These are phyloP conservation scores for Anthonomus grandis DNA, from an alignment of 1,140 invertebrate species.

Conservation along the genomic window DNA sequence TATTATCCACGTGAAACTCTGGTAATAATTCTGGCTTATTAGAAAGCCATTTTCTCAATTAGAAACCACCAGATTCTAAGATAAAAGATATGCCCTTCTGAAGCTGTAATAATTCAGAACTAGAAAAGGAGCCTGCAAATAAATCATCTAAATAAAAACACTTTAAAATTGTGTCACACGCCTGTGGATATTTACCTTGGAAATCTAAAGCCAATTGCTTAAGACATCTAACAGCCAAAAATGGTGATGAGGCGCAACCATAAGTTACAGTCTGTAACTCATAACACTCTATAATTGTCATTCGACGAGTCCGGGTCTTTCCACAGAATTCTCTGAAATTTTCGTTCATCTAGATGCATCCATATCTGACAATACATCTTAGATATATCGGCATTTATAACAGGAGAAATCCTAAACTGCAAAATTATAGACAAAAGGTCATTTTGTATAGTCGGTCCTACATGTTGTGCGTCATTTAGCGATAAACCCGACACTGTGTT, in stretches of 20 bases:
- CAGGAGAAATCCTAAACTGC: conserved; percentile 39
- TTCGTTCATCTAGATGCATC: neutral
- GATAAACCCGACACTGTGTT: conserved; percentile 29
- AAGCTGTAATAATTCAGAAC: neutral
- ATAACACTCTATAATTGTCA: too few species aligned
- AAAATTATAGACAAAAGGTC: conserved; percentile 45
- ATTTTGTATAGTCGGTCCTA: conserved; percentile 41
- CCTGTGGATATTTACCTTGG: neutral
- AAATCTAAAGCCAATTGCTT: neutral
- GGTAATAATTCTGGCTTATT: neutral
- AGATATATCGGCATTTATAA: conserved; percentile 8
- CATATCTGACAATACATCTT: conserved; percentile 9
- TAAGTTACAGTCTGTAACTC: too few species aligned
- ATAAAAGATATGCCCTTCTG: neutral
- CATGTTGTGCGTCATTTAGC: conserved; percentile 42
- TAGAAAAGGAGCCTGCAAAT: neutral
- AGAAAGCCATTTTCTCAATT: neutral
- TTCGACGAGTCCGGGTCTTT: too few species aligned
- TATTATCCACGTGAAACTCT: too few species aligned
- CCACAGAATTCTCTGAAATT: too few species aligned
- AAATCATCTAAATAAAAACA: neutral
- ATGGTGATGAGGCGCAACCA: too few species aligned
- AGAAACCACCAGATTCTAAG: conserved; percentile 1
- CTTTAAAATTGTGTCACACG: too few species aligned
- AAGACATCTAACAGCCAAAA: too few species aligned